Evolutionary conservation across 2,888 invertebrate species (phyloP), one percentile per base, ranked within the genome.

Genomic region (Molanna angustata): DNA sequence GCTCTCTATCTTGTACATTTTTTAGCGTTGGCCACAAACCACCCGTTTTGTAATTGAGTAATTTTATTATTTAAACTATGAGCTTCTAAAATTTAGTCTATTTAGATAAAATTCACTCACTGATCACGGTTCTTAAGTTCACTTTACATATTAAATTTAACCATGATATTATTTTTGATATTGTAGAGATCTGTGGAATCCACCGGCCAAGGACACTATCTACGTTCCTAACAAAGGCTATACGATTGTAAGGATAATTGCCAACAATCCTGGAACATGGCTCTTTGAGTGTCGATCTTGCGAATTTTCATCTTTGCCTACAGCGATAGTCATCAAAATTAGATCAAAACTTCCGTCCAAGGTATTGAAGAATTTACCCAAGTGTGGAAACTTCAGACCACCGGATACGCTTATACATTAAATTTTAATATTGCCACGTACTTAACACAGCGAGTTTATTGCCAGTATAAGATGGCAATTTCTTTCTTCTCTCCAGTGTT

Each of bases 161-260:
- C 33, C 33, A 4, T 33, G 13, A 4, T 6, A 33, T 33, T 40
- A 16, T 41, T 48, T 54, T 63, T 7, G 4, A 7, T 7, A 27
- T 67, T 66, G 46, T 65, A 76, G 82, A 54, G 82, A 82, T 61
- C 61, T 75, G 0, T 62, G 66, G 47, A 73, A 73, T 54, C 79
- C 83, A 1, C 78, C 80, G 0, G 61, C 70, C 9, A 85, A 84
- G 62, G 85, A 86, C 62, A 82, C 83, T 1, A 70, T 85, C 17
- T 70, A 72, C 0, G 80, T 85, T 1, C 85, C 85, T 0, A 82
- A 83, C 60, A 82, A 82, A 58, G 85, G 86, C 1, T 81, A 74
- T 59, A 72, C 75, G 0, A 72, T 83, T 22, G 67, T 82, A 3
- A 67, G 82, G 44, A 69, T 83, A 49, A 66, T 71, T n/a, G 73